Evolutionary conservation across 2,113 vertebrate species (phyloP).

Genomic region (Nesoenas mayeri): DNA sequence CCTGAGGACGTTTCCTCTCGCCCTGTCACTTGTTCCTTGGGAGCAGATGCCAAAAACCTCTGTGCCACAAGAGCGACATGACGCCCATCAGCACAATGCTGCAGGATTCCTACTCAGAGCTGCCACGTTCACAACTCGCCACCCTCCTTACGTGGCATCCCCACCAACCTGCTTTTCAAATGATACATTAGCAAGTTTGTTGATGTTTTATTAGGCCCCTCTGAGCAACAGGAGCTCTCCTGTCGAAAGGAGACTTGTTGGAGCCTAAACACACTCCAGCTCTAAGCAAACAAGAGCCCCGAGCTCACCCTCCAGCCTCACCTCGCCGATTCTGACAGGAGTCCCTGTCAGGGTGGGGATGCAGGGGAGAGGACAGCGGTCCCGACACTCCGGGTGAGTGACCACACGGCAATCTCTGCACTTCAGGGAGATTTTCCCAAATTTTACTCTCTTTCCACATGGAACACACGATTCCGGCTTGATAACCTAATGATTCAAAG

Average conservation of each 20-base stretch:
- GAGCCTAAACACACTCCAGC: not conserved
- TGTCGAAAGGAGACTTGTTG: not conserved
- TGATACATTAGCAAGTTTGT: not conserved
- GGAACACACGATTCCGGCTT: constrained; percentile 98
- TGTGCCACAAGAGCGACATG: not conserved
- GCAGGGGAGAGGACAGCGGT: constrained; percentile 94
- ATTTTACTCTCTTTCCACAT: constrained; percentile 95
- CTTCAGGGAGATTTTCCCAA: constrained; percentile 93
- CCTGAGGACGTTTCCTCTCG: no score
- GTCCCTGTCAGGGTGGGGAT: constrained; percentile 86
- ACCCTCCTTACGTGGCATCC: not conserved
- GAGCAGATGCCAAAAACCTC: no score
- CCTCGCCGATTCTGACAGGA: constrained; percentile 88
- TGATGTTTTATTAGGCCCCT: not conserved
- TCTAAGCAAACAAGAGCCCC: not conserved
- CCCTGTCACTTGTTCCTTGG: no score
- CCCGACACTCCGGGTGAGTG: constrained; percentile 90
- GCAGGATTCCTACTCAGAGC: not conserved
- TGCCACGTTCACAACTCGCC: not conserved
- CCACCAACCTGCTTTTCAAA: not conserved
- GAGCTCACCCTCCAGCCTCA: not conserved
- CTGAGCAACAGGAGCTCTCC: not conserved
- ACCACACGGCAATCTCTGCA: constrained; percentile 94
- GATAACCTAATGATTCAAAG: constrained; percentile 83
- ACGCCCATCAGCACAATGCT: not conserved